Evolutionary conservation across 2,113 vertebrate genomes (phyloP).

Genomic region (Pitta sordida): DNA sequence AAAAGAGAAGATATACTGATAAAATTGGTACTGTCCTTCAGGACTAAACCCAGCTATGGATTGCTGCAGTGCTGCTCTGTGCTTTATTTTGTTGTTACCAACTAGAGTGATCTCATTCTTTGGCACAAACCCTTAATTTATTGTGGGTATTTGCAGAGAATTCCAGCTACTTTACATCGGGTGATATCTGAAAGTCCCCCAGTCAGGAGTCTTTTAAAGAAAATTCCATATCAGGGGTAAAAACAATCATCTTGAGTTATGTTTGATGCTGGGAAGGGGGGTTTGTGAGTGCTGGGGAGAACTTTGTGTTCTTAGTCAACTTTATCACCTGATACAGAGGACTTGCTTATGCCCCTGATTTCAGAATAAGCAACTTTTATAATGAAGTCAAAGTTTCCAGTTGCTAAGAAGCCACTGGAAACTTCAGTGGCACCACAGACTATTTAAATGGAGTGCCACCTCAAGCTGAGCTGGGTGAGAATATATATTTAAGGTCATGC

Average conservation of each 20-base stretch:
- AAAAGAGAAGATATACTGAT: background rate
- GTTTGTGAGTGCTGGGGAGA: background rate
- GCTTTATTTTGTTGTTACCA: background rate
- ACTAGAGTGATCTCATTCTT: background rate
- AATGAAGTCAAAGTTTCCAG: background rate
- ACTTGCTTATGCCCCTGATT: background rate
- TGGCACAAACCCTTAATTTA: background rate
- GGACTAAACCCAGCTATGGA: background rate
- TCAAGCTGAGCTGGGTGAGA: background rate
- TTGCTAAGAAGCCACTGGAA: background rate
- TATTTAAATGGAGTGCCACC: background rate
- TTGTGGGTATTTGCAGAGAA: background rate
- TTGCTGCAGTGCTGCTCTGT: background rate
- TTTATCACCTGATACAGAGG: background rate
- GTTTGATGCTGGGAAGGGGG: background rate
- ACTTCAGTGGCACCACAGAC: background rate
- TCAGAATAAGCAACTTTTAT: background rate
- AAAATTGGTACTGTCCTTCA: background rate
- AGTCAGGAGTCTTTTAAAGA: background rate
- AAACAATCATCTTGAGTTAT: fast-evolving
- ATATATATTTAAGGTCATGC: background rate
- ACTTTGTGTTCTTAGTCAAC: background rate
- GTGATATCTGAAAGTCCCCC: background rate
- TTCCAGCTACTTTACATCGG: background rate
- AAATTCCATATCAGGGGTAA: background rate